A percentile compares a stretch with the other conserved stretches of the same genome.
These are phyloP conservation scores for Acipenser oxyrinchus DNA, from an alignment of 2,797 vertebrate species.

Conservation along the genomic window DNA sequence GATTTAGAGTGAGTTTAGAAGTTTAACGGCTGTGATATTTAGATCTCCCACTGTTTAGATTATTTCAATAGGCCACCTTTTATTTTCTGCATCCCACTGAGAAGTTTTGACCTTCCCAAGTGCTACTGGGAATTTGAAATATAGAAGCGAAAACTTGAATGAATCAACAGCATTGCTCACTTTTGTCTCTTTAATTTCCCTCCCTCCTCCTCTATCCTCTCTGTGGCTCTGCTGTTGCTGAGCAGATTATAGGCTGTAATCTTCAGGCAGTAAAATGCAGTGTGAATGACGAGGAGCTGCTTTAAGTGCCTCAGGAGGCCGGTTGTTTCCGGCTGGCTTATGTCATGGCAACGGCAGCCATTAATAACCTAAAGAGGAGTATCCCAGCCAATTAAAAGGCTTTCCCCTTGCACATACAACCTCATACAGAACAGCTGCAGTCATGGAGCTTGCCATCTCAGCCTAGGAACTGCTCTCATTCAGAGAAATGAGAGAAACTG, in stretches of 20 bases:
- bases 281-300: slow-evolving; percentile 40
- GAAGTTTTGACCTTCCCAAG: slow-evolving; percentile 13
- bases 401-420: slow-evolving; percentile 13
- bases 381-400: slow-evolving; percentile 21
- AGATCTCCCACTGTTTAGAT: no score
- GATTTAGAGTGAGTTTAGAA: neutral
- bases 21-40: no score
- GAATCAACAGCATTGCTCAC: slow-evolving; percentile 52
- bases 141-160: slow-evolving; percentile 44
- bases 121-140: slow-evolving; percentile 33
- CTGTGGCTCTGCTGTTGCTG: slow-evolving; percentile 47
- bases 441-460: slow-evolving; percentile 26
- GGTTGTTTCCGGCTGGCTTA: slow-evolving; percentile 46
- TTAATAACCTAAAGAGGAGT: slow-evolving; percentile 38
- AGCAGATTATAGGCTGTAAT: slow-evolving; percentile 71
- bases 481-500: slow-evolving; percentile 33
- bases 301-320: slow-evolving; percentile 30
- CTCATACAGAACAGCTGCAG: slow-evolving; percentile 25
- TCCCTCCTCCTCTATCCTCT: slow-evolving; percentile 16
- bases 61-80: no score
- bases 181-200: slow-evolving; percentile 21
- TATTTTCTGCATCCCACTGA: no score
- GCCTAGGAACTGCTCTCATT: slow-evolving; percentile 31
- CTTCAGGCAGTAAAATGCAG: slow-evolving; percentile 44
- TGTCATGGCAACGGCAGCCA: slow-evolving; percentile 37